Conservation (phyloP, 2,113 vertebrate genomes). For the Paraplagusia blochii region DNA sequence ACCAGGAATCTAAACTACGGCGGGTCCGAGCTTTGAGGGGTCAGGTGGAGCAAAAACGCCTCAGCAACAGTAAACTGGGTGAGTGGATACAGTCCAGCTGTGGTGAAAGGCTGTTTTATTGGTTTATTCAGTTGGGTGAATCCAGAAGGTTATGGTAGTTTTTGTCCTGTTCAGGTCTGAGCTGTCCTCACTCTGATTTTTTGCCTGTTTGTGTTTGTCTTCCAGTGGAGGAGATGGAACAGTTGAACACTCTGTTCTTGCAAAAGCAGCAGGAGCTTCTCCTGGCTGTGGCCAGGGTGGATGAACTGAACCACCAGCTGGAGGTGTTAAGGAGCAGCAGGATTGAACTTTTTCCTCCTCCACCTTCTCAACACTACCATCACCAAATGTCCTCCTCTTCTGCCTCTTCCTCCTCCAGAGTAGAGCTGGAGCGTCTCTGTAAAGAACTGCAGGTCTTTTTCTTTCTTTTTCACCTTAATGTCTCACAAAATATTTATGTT, state of each 20-base stretch:
- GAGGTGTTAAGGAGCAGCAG: constrained; percentile 85
- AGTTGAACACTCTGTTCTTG: constrained; percentile 92
- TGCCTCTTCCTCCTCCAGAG: constrained; percentile 67
- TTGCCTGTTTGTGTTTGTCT: background rate
- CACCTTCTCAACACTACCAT: background rate
- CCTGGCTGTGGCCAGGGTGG: constrained; percentile 85
- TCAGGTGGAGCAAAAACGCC: constrained; percentile 90
- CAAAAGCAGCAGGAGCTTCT: constrained; percentile 93
- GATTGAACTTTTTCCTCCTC: constrained; percentile 71
- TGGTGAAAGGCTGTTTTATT: too few relatives aligned
- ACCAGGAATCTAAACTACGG: constrained; percentile 89
- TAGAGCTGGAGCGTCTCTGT: constrained; percentile 86
- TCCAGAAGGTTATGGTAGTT: too few relatives aligned
- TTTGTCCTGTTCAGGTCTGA: too few relatives aligned
- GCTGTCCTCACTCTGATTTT: too few relatives aligned
- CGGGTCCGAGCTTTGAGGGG: constrained; percentile 88
- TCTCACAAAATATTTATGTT: too few relatives aligned
- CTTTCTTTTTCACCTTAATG: too few relatives aligned
- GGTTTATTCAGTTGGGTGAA: too few relatives aligned
- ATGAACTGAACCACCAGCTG: constrained; percentile 89
- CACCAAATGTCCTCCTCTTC: constrained; percentile 11
- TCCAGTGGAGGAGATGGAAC: constrained; percentile 95
- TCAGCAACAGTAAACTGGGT: constrained; percentile 90
- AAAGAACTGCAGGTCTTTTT: constrained; percentile 88
- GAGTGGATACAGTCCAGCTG: constrained; percentile 29